These are phyloP conservation scores for Pachypsylla venusta DNA, from an alignment of 1,140 invertebrate genomes.

Conservation along the genomic window DNA sequence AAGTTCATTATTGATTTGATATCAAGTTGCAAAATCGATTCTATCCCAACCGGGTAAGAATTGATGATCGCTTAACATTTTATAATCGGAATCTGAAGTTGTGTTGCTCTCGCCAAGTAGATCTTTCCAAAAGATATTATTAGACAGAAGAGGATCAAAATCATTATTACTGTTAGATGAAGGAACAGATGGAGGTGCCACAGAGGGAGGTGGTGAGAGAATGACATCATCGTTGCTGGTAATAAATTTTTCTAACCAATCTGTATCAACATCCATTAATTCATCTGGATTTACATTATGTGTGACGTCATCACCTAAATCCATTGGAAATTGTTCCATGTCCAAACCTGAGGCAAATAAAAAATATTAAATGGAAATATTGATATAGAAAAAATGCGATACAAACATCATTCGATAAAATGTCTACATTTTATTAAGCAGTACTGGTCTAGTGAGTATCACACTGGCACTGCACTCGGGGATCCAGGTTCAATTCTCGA, in stretches of 20 bases:
- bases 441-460: too few relatives aligned
- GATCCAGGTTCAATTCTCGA: too few relatives aligned
- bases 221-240: conserved; percentile 29
- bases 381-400: conserved; percentile 25
- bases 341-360: conserved; percentile 16
- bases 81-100: conserved; percentile 52
- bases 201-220: conserved; percentile 23
- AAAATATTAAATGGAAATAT: too few relatives aligned
- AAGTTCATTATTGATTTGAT: too few relatives aligned
- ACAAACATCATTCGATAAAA: too few relatives aligned
- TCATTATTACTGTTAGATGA: conserved; percentile 30
- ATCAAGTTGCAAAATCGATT: conserved; percentile 44
- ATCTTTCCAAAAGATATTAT: conserved; percentile 27
- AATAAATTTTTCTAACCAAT: conserved; percentile 55
- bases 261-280: conserved; percentile 45
- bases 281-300: conserved; percentile 26
- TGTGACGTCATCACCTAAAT: conserved; percentile 16
- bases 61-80: conserved; percentile 47
- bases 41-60: conserved; percentile 40
- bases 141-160: conserved; percentile 43
- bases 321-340: conserved; percentile 21
- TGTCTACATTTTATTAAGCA: too few relatives aligned
- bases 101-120: conserved; percentile 37
- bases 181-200: conserved; percentile 17
- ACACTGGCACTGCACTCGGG: too few relatives aligned